Percentiles rank a stretch among this genome's conserved stretches.
These are phyloP conservation scores for Mya arenaria DNA, from an alignment of 1,140 invertebrate genomes.

Conservation along the genomic window DNA sequence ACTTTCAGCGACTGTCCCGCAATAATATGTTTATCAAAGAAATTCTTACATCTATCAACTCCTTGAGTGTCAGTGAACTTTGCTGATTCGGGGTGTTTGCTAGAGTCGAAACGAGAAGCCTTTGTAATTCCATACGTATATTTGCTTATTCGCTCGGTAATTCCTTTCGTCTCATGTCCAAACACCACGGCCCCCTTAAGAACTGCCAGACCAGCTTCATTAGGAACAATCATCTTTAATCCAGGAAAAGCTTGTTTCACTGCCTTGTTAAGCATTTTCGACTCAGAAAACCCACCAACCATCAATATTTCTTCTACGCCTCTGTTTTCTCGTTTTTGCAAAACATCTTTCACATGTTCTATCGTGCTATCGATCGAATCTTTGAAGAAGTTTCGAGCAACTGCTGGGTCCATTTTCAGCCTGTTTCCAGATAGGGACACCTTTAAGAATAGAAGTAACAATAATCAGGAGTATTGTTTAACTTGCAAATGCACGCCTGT, in stretches of 20 bases:
- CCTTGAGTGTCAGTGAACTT: not conserved
- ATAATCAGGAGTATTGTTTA: no score
- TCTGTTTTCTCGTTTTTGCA: no score
- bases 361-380: no score
- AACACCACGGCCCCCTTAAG: not conserved
- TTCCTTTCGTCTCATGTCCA: not conserved
- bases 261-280: not conserved
- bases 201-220: not conserved
- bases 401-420: no score
- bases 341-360: no score
- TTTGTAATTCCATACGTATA: not conserved
- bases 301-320: no score
- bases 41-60: not conserved
- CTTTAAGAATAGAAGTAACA: no score
- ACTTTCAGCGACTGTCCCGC: not conserved
- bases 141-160: not conserved
- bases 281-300: not conserved
- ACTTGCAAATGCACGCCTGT: no score
- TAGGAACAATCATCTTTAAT: not conserved
- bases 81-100: not conserved
- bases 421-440: no score
- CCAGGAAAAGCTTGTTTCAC: not conserved
- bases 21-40: not conserved
- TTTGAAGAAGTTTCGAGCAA: no score
- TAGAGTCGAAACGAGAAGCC: not conserved